Evolutionary conservation across 2,797 vertebrate genomes (phyloP), one percentile per base, ranked within the genome.

Genomic region (Pipistrellus nathusii): DNA sequence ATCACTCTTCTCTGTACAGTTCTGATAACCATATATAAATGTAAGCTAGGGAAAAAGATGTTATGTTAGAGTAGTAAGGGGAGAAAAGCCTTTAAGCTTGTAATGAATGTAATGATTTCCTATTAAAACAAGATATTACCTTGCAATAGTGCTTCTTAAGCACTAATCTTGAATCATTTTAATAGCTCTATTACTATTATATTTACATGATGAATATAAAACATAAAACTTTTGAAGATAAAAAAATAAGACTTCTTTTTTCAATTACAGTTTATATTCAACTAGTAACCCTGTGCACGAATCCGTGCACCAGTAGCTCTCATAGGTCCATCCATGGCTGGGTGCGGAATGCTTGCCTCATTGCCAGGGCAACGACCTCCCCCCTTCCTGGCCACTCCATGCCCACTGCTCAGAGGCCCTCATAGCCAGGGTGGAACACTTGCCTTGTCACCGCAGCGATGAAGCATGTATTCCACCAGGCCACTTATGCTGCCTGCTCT

Each of bases 161-260:
- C 80, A 66, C 80, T 83, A 83, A 6, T 64, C 76, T 86, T 83
- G 3, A 68, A 78, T 77, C 5, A 88, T 59, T 95, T 57, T 77
- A 68, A 75, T 41, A 73, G 27, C 27, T 72, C 11, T 87, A 25
- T 77, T 94, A 71, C 38, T 88, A 44, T 82, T 55, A 71, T 75
- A 85, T 75, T 85, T 85, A 83, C 5, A 62, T 94, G 32, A 78
- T 66, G 13, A 71, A 53, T 78, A 91, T 62, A 88, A 96, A 69
- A 78, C 32, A 27, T 17, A 91, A 96, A 93, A 82, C 1, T 55
- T 95, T 18, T 88, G 21, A 59, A 41, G 27, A 44, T 90, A 35
- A 82, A 95, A 95, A 71, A 1, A 41, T 6, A 41, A 41, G 38
- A 53, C 30, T 77, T 62, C 20, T 14, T 35, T 53, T 77, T 55